Conservation (phyloP, 2,888 invertebrate genomes). For the Panopea generosa region DNA sequence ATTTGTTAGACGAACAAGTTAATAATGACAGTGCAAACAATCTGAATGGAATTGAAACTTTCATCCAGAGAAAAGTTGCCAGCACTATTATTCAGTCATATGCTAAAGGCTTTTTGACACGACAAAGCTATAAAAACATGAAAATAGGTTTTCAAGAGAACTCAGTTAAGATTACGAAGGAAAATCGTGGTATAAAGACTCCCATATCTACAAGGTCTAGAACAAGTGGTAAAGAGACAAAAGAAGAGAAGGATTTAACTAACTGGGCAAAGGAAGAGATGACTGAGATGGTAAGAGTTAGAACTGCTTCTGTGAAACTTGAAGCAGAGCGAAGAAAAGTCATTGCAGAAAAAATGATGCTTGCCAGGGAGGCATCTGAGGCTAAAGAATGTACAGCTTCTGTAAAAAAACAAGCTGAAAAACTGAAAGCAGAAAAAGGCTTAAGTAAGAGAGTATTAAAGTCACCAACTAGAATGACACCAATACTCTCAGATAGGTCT, state of each 20-base stretch:
- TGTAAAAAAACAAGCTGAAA: slow-evolving; percentile 30
- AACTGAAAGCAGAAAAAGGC: slow-evolving; percentile 17
- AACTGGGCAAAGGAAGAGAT: slow-evolving; percentile 23
- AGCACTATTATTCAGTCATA: slow-evolving; percentile 45
- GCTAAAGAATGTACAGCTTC: slow-evolving; percentile 21
- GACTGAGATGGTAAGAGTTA: slow-evolving; percentile 35
- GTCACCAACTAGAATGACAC: slow-evolving; percentile 4
- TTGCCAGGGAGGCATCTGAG: slow-evolving; percentile 29
- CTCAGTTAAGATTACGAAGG: not conserved
- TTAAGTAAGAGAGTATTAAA: not conserved
- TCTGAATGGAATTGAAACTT: slow-evolving; percentile 43
- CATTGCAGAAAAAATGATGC: slow-evolving; percentile 37
- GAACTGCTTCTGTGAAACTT: slow-evolving; percentile 56
- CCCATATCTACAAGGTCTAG: slow-evolving; percentile 12
- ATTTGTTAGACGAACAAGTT: slow-evolving; percentile 1
- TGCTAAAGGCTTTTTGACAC: slow-evolving; percentile 33
- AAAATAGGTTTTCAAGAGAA: not conserved
- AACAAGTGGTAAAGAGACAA: slow-evolving; percentile 8
- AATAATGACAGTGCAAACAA: not conserved
- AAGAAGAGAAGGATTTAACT: slow-evolving; percentile 8
- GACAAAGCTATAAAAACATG: slow-evolving; percentile 4
- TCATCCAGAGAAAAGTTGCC: slow-evolving; percentile 44
- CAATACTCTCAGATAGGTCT: slow-evolving; percentile 21
- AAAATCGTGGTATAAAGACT: not conserved
- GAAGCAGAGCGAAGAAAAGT: slow-evolving; percentile 56